phyloP scores from a whole-genome alignment of 30 jellyfish, hydroid and myxozoan species.

The Phacellophora camtschatica region DNA sequence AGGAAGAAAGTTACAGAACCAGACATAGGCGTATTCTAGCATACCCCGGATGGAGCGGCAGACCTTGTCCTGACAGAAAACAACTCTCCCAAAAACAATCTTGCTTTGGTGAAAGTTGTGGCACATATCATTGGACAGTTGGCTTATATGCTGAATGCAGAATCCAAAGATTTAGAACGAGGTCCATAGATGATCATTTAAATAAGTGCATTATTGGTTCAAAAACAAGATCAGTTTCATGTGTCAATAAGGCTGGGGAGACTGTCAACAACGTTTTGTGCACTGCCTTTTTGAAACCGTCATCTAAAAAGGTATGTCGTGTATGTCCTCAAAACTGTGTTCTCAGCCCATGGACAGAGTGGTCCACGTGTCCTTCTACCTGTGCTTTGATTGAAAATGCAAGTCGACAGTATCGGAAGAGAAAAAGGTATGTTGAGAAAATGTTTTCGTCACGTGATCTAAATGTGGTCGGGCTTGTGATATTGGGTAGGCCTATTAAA shows the following conservation, averaged over 20 bases:
- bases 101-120: constrained; percentile 54
- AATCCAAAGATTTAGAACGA: background rate
- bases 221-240: background rate
- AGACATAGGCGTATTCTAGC: constrained; percentile 47
- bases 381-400: background rate
- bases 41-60: constrained; percentile 67
- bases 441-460: too few relatives aligned
- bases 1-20: constrained; percentile 23
- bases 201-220: constrained; percentile 26
- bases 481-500: too few relatives aligned
- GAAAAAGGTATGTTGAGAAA: too few relatives aligned
- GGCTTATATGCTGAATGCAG: constrained; percentile 33
- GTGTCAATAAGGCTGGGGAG: constrained; percentile 29
- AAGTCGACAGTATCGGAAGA: background rate
- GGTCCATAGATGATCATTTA: background rate
- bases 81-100: constrained; percentile 23
- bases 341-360: constrained; percentile 60
- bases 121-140: constrained; percentile 56
- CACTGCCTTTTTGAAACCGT: constrained; percentile 46
- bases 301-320: constrained; percentile 35
- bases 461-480: too few relatives aligned
- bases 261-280: constrained; percentile 32
- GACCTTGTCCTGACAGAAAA: constrained; percentile 43
- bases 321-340: constrained; percentile 48
- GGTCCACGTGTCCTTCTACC: constrained; percentile 54